Evolutionary conservation across 2,113 vertebrate genomes (phyloP), one percentile per base, ranked within the genome.

Genomic region (Amphiprion percula): DNA sequence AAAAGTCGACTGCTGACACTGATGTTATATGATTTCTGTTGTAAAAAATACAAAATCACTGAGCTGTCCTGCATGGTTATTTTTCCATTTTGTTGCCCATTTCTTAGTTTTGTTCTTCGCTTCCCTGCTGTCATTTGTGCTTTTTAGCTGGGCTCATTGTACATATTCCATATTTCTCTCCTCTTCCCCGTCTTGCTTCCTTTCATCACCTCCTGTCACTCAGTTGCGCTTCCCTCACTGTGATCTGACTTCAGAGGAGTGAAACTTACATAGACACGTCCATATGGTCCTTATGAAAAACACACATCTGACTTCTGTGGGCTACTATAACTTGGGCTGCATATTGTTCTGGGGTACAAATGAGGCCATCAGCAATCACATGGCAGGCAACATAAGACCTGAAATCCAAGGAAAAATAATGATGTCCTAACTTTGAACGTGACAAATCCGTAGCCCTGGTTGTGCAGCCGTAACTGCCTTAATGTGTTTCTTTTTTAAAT

Each of bases 361-460:
- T 41, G 63, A 54, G 37, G 59, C 23, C 5, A 41, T 17, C 2
- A 14, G 55, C 8, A 10, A 53, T 5, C 9, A 4, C 47, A 55
- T 62, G 44, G 24, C 37, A 14, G 41, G 15, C 12, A 44, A 60
- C 41, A 55, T 52, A 58, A 71, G 55, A 85, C 26, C 47, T 30
- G n/a, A 71, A 68, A 81, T 65, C 33, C 4, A 61, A 47, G 58
- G 16, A 33, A 72, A 87, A 87, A 89, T 87, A 90, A 88, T 80
- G 86, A 88, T 84, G 84, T 52, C 44, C 68, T 24, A 68, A 85
- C 84, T 86, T 79, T 79, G 64, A 82, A 73, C 19, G 46, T 4
- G 24, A 41, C 11, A 23, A 49, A 72, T 63, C 44, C 1, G 26
- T 26, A 64, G 46, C 65, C 28, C 24, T 74, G 11, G 15, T 19